Evolutionary conservation across 2,888 invertebrate species (phyloP), one percentile per base, ranked within the genome.

Genomic region (Drosophila percnosoma): DNA sequence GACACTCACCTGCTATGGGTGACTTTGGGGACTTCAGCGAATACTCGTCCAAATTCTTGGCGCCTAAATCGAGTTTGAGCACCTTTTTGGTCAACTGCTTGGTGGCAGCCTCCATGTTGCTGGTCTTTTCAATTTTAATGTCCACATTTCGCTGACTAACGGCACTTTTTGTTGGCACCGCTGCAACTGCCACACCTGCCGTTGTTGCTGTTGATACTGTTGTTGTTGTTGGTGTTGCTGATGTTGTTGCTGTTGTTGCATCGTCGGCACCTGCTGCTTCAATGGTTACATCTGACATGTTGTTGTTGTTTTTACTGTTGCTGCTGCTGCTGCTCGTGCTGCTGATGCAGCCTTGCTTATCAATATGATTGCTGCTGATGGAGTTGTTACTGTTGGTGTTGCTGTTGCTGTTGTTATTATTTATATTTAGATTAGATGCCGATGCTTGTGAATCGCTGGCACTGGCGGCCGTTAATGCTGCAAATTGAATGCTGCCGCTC

Each of bases 81-180:
- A 92, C 90, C 75, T 92, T 92, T 68, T 91, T 93, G 38, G 91
- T 88, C 45, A 92, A 73, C 67, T 93, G 91, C 60, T 91, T 82
- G 57, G 87, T 90, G 59, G 89, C 82, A 2, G 66, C 68, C 31
- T 91, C 89, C 75, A 82, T 81, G 65, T 89, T 80, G 58, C 94
- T 93, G 18, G 89, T 90, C 58, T 86, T 91, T 49, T 94, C 93
- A 68, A 95, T 94, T 90, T 94, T 92, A 53, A 95, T 93, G 81
- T 95, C 95, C 57, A 95, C 94, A 51, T 95, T 95, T 73, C 95
- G 94, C 84, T 95, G 95, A 78, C 95, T 95, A 55, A 95, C 94
- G 33, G 95, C 95, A 79, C 95, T 95, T 83, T 83, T 92, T 36
- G 80, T 80, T 69, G 63, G 54, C 66, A 73, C 38, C 24, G 64